phyloP scores from a whole-genome alignment of 23 tunicate genomes.

The Ascidia mentula region DNA sequence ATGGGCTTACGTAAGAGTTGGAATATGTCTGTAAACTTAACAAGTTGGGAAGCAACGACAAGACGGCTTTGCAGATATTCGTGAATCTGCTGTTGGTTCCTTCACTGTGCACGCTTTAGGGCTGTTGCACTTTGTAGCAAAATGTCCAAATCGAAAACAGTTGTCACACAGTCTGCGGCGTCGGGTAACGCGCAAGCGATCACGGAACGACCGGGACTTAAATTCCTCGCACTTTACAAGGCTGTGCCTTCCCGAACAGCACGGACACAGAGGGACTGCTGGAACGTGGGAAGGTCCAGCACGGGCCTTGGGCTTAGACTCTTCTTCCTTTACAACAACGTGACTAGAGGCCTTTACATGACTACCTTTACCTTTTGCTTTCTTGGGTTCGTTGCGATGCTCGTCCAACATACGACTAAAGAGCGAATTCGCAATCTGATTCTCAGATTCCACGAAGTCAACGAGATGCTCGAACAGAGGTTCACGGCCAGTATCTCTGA shows the following conservation, averaged over 20 bases:
- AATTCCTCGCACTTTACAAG: constrained; percentile 6
- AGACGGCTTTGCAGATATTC: too few relatives aligned
- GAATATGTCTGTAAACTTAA: too few relatives aligned
- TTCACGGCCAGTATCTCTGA: constrained; percentile 4
- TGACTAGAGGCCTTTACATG: too few relatives aligned
- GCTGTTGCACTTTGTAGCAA: constrained; percentile 1
- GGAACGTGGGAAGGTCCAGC: neutral
- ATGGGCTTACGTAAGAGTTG: too few relatives aligned
- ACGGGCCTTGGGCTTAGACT: neutral
- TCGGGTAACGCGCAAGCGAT: constrained; percentile 3
- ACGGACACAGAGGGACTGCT: neutral
- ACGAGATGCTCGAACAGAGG: neutral
- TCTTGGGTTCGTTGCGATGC: constrained; percentile 1
- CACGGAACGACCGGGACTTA: neutral
- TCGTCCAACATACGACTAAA: neutral
- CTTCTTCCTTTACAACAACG: neutral
- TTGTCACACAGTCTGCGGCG: neutral
- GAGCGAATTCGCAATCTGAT: neutral
- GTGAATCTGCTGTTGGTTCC: too few relatives aligned
- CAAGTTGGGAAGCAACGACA: too few relatives aligned
- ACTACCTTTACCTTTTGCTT: too few relatives aligned
- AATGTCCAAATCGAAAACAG: neutral
- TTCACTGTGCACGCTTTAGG: constrained; percentile 8
- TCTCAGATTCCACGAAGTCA: neutral
- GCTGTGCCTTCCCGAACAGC: neutral